Base-by-base conservation (phyloP, 2,888 invertebrate species). In the Neelides folsomi region DNA sequence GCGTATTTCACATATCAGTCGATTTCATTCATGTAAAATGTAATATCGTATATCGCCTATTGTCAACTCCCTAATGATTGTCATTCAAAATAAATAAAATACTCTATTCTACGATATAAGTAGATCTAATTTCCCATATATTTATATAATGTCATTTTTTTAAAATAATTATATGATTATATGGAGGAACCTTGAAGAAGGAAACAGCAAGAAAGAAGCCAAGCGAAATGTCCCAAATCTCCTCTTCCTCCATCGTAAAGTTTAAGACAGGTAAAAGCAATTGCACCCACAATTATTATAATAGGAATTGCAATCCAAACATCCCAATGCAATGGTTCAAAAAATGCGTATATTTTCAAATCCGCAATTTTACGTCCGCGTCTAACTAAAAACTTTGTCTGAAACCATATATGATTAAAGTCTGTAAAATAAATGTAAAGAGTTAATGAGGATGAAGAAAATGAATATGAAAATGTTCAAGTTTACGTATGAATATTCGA, bases 401-500 rank as follows among this genome's bases (percentile, higher is more conserved):
- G 44, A 36, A 27, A 27, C 27, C 27, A 27, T 7, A 27, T 5
- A 27, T 27, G 7, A 5, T 27, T 27, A 5, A 27, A 5, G 3
- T 27, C 27, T 27, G 27, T 5, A 27, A 27, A 27, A 27, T 27
- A 27, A 5, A 5, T 5, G 7, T 5, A 27, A 3, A 12, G 16
- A 40, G 16, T 43, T 42, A 20, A 5, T 5, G 27, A 27, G 10
- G 9, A 18, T 37, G 6, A 35, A n/a, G n/a, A n/a, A n/a, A n/a
- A n/a, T n/a, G n/a, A n/a, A n/a, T n/a, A n/a, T n/a, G n/a, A n/a
- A n/a, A n/a, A n/a, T n/a, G n/a, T n/a, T n/a, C n/a, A n/a, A n/a
- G n/a, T 56, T 55, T 57, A 63, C 63, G 13, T 59, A 49, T 34
- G 61, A 62, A 38, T 59, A 62, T 41, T 63, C 63, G 0, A 63